Evolutionary conservation across 2,113 vertebrate species (phyloP), one percentile per base, ranked within the genome.

Genomic region (Pavo muticus): DNA sequence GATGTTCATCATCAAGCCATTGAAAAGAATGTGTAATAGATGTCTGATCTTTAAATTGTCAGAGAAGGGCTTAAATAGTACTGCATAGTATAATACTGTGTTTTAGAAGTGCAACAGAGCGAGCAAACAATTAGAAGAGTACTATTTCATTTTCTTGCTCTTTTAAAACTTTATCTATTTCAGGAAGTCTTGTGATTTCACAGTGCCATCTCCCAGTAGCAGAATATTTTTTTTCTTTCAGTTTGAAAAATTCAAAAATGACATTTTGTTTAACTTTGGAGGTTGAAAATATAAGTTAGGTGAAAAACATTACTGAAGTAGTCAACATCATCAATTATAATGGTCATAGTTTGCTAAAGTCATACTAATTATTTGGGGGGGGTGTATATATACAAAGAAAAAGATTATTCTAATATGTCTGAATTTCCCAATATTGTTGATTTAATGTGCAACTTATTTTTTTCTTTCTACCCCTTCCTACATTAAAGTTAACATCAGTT

Each of bases 181-280:
- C 84, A 56, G 78, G 71, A 87, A 68, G 57, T 84, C 35, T 78
- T 74, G 48, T 91, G 77, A 95, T 87, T 91, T 16, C 67, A 94
- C 52, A 25, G 3, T 63, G 25, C 39, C 47, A 30, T 77, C 44
- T 84, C 1, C 1, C 48, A 50, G 2, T 70, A 76, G 45, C 44
- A 84, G 87, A 47, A 25, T 87, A 84, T 87, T 87, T 95, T 96
- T 96, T 94, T 88, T 11, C 16, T 23, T 94, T n/a, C 4, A 27
- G 13, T 50, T 42, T 21, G 16, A 70, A 82, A 20, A 45, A 30
- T 3, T 25, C 3, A 21, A 70, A 75, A 10, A 27, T 29, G 25
- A 17, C 11, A 12, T 82, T 82, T 83, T 88, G 12, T 92, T 88
- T 47, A 27, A 12, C 15, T 92, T 82, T 68, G 30, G 71, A 83